Conservation (phyloP, 1,140 invertebrate genomes). For the Psilanteris sp. region DNA sequence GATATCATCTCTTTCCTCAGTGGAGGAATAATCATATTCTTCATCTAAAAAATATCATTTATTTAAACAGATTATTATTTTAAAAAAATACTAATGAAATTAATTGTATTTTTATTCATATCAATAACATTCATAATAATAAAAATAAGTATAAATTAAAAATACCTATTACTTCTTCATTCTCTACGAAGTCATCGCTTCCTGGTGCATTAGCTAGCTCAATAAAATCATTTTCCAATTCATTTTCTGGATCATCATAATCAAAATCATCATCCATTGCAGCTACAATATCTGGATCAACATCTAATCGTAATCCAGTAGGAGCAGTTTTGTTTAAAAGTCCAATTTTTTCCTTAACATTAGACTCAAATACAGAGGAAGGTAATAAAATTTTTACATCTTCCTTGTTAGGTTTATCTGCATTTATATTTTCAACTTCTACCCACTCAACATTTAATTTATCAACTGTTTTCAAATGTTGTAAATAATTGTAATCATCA, state of each 20-base stretch:
- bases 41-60: constrained; percentile 43
- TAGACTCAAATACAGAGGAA: constrained; percentile 94
- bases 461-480: constrained; percentile 90
- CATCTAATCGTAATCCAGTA: constrained; percentile 87
- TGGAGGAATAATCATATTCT: constrained; percentile 76
- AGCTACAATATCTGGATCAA: constrained; percentile 96
- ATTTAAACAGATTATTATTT: too few relatives aligned
- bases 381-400: constrained; percentile 85
- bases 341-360: constrained; percentile 92
- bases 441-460: constrained; percentile 76
- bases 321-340: constrained; percentile 93
- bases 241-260: constrained; percentile 89
- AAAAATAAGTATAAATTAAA: too few relatives aligned
- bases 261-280: constrained; percentile 96
- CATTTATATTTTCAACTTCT: constrained; percentile 62
- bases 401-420: constrained; percentile 64
- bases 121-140: too few relatives aligned
- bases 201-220: constrained; percentile 84
- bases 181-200: constrained; percentile 70
- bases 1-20: constrained; percentile 79
- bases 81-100: too few relatives aligned
- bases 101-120: too few relatives aligned
- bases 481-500: constrained; percentile 97
- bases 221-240: constrained; percentile 95
- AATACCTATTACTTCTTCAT: background rate